Percentiles rank a stretch among this genome's conserved stretches.
Evolutionary conservation across 2,797 vertebrate species (phyloP).

Genomic region (Monodelphis domestica): DNA sequence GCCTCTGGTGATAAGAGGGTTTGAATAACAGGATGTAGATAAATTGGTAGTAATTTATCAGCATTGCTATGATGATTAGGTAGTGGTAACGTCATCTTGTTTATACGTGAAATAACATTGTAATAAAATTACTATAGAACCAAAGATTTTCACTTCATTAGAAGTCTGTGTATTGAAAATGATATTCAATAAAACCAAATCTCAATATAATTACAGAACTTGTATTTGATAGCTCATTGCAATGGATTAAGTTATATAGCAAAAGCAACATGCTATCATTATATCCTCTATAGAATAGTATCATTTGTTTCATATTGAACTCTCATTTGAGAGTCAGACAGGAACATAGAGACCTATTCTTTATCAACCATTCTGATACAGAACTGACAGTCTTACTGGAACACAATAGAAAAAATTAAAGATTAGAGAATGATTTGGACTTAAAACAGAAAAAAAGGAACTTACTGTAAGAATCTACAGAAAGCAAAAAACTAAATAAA

Average conservation of each 20-base stretch:
- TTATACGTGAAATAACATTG: background rate
- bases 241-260: background rate
- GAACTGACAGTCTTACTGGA: background rate
- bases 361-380: background rate
- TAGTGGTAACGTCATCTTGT: background rate
- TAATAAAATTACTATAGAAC: background rate
- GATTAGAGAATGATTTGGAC: background rate
- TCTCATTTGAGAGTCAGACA: background rate
- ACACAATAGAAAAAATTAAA: background rate
- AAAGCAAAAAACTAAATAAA: background rate
- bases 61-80: background rate
- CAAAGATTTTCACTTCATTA: background rate
- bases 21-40: conserved; percentile 24
- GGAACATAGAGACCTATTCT: background rate
- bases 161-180: background rate
- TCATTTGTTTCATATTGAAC: background rate
- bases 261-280: background rate
- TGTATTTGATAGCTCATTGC: background rate
- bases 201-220: background rate
- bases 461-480: background rate
- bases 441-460: background rate
- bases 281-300: background rate
- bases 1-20: conserved; percentile 8
- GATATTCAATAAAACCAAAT: background rate
- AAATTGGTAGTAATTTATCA: conserved; percentile 40